A percentile compares a stretch with the other conserved stretches of the same genome.
These are phyloP conservation scores for Mirza zaza DNA, from an alignment of 2,113 vertebrate genomes.

Conservation along the genomic window DNA sequence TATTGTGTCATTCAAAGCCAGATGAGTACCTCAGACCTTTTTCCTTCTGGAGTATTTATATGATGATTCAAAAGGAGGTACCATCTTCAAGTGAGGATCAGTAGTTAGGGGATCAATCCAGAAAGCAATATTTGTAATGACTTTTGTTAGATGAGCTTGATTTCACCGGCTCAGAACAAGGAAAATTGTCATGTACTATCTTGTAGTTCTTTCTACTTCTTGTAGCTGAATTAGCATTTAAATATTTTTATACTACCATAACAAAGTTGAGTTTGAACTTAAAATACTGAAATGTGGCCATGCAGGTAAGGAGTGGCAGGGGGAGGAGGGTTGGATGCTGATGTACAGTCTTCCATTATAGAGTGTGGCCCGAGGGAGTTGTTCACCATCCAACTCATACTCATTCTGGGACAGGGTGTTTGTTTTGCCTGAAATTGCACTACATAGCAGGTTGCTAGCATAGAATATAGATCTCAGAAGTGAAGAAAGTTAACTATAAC, in stretches of 20 bases:
- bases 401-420: neutral
- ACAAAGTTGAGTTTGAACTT: neutral
- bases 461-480: neutral
- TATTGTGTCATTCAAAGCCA: neutral
- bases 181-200: neutral
- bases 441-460: neutral
- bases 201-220: neutral
- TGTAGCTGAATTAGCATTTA: neutral
- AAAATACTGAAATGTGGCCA: neutral
- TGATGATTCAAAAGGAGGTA: neutral
- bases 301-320: accelerated
- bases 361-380: neutral
- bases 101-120: neutral
- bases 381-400: neutral
- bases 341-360: neutral
- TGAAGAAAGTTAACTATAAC: neutral
- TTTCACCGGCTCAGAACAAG: neutral
- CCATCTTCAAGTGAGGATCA: neutral
- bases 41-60: neutral
- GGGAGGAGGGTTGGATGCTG: too few relatives aligned
- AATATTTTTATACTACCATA: neutral
- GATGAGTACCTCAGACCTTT: neutral
- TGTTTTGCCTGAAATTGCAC: neutral
- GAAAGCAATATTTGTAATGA: neutral
- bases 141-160: neutral